Conservation (phyloP, 2,113 vertebrate genomes). For the Alligator sinensis region DNA sequence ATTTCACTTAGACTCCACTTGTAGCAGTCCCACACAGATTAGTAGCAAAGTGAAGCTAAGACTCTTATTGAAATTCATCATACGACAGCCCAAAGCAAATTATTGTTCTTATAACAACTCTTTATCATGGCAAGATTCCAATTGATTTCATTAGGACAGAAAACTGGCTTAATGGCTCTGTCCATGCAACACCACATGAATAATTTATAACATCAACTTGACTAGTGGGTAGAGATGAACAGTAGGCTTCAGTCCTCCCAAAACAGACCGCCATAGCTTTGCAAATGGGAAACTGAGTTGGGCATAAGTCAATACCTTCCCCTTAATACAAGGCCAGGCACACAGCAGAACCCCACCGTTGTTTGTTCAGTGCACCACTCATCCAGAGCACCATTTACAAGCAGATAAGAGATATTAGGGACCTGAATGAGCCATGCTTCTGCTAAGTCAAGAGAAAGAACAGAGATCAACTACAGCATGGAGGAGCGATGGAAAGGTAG, state of each 20-base stretch:
- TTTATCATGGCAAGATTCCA: background rate
- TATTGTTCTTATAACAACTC: background rate
- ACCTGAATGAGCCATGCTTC: background rate
- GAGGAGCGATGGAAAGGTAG: background rate
- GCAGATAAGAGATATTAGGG: background rate
- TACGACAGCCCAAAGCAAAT: background rate
- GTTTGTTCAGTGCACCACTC: background rate
- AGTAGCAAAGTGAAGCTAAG: background rate
- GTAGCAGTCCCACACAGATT: background rate
- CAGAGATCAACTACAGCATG: background rate
- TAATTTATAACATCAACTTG: background rate
- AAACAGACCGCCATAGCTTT: background rate
- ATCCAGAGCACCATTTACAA: background rate
- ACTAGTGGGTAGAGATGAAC: background rate
- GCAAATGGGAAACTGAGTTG: too few relatives aligned
- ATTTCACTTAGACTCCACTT: slow-evolving; percentile 6
- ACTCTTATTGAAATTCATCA: background rate
- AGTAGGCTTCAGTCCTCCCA: background rate
- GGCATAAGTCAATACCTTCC: background rate
- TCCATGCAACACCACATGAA: background rate
- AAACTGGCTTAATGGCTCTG: background rate
- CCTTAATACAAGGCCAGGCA: background rate
- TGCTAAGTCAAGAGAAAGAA: background rate
- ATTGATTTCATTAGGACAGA: background rate
- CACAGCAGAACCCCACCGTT: background rate